These are phyloP conservation scores for Pterois miles DNA, from an alignment of 2,797 vertebrate species.

Conservation along the genomic window DNA sequence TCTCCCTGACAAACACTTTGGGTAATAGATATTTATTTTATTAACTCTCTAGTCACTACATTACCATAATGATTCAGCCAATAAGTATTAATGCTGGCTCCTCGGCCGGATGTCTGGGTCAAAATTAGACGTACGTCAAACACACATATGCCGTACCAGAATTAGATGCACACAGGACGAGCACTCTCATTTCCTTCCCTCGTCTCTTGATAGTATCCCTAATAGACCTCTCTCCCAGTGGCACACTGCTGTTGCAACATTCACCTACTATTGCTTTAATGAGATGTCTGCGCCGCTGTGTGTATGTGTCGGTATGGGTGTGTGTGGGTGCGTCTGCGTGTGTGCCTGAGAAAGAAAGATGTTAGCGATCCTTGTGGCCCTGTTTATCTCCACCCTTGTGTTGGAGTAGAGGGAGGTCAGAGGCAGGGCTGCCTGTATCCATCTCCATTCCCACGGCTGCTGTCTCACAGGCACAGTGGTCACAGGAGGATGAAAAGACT, in stretches of 20 bases:
- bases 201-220: slow-evolving; percentile 78
- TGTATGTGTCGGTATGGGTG: slow-evolving; percentile 30
- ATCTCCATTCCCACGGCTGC: slow-evolving; percentile 82
- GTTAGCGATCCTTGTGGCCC: slow-evolving; percentile 78
- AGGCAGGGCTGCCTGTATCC: slow-evolving; percentile 74
- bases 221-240: slow-evolving; percentile 79
- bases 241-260: slow-evolving; percentile 75
- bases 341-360: slow-evolving; percentile 73
- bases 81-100: slow-evolving; percentile 53
- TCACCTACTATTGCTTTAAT: slow-evolving; percentile 81
- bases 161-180: slow-evolving; percentile 56
- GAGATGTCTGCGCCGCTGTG: slow-evolving; percentile 68
- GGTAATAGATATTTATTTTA: slow-evolving; percentile 48
- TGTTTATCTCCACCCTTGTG: slow-evolving; percentile 80
- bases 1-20: neutral
- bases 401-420: slow-evolving; percentile 79
- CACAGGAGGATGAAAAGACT: slow-evolving; percentile 82
- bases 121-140: slow-evolving; percentile 68
- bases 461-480: slow-evolving; percentile 80
- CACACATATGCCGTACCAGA: slow-evolving; percentile 38
- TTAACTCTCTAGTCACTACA: slow-evolving; percentile 45
- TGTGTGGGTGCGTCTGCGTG: slow-evolving; percentile 27
- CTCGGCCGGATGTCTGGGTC: slow-evolving; percentile 35
- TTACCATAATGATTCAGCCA: slow-evolving; percentile 67
- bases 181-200: slow-evolving; percentile 66